Conservation (phyloP, 1,140 invertebrate species). For the Chironomus tepperi region DNA sequence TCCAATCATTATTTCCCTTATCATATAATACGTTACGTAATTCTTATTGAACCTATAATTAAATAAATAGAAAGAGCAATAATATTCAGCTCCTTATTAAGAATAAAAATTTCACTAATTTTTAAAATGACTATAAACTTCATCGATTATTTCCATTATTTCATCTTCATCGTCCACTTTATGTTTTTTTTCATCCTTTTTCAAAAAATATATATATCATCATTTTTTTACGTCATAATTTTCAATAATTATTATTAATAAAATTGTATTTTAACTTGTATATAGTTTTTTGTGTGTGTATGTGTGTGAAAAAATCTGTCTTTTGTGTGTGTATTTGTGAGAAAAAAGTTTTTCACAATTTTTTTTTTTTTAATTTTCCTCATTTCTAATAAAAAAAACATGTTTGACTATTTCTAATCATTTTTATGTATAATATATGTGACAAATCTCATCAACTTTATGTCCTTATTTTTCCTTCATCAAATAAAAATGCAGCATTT, state of each 20-base stretch:
- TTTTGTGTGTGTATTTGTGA: background rate
- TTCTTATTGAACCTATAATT: background rate
- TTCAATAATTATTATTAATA: background rate
- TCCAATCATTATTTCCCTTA: constrained; percentile 13
- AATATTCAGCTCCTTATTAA: background rate
- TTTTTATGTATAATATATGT: no score
- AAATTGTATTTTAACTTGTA: background rate
- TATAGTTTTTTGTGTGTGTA: background rate
- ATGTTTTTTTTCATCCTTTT: background rate
- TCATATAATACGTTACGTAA: constrained; percentile 7
- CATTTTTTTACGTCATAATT: constrained; percentile 8
- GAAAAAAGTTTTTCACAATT: constrained; percentile 1
- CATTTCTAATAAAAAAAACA: background rate
- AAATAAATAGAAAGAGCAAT: constrained; percentile 9
- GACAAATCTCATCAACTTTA: background rate
- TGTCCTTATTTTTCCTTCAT: background rate
- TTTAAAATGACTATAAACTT: constrained; percentile 15
- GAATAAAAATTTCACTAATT: background rate
- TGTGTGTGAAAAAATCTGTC: background rate
- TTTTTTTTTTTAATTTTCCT: background rate
- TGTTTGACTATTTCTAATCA: no score
- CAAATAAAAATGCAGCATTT: no score
- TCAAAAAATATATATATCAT: background rate
- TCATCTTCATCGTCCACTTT: background rate
- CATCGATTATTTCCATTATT: constrained; percentile 7